Base-by-base conservation (phyloP, 2,888 invertebrate species). In the Mesorhabditis spiculigera region DNA sequence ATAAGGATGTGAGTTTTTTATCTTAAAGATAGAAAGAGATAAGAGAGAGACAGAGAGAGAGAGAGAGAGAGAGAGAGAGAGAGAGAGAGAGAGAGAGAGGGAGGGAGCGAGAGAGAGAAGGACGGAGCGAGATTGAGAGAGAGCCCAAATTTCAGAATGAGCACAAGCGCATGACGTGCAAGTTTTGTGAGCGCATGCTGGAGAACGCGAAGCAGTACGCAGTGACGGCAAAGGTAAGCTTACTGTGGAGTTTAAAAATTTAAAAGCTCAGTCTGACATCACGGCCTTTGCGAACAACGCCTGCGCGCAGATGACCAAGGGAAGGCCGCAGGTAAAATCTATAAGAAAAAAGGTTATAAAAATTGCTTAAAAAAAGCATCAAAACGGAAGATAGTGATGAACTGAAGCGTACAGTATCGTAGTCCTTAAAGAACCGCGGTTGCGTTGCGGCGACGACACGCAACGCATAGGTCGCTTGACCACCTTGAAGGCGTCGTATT, bases 141-240 rank as follows among this genome's bases (percentile, higher is more conserved):
- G 28, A 28, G 3, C 28, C 28, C 28, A 3, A 28, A 28, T 68
- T 79, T 66, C 68, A 79, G 75, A 78, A 74, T 13, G 77, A 50
- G n/a, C 58, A 80, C 67, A 79, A 81, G 65, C 71, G 79, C 42
- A 68, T 81, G 63, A 81, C 80, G 10, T 82, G 81, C 67, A 73
- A 77, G n/a, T 82, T 82, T 73, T 82, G 81, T 64, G 81, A 82
- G 61, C 64, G 78, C 65, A 79, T 82, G 81, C 70, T 82, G 43
- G 78, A 80, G 50, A 82, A 81, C 66, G 81, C 79, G 42, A 81
- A 80, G 73, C 77, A 76, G 45, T 82, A 82, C 68, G 81, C 81
- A 28, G 78, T 81, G 28, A 75, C 77, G 6, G 76, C 80, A 1
- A 81, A 81, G 75, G 80, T 80, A 64, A 28, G 43, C 2, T 63